Conservation (phyloP, 2,888 invertebrate genomes). For the Imbricaverruca yamaguchii region DNA sequence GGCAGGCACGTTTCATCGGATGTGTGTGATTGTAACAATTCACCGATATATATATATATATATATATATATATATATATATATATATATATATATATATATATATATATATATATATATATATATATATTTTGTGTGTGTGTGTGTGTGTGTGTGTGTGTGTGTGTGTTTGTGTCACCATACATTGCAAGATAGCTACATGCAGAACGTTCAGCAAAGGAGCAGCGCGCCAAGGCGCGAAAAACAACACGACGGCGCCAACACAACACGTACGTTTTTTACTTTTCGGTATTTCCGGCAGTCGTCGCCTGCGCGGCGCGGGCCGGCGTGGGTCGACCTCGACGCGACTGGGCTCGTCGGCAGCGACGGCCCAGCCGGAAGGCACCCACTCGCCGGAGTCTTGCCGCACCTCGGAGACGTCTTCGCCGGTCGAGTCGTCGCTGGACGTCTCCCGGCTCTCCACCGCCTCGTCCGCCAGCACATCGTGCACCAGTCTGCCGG, state of each 20-base stretch:
- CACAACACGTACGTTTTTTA: conserved; percentile 34
- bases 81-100: too few species aligned
- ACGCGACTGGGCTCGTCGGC: neutral
- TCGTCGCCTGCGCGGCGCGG: conserved; percentile 66
- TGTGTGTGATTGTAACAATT: too few species aligned
- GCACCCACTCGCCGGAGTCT: neutral
- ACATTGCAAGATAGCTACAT: too few species aligned
- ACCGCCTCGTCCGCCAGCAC: neutral
- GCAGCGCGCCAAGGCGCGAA: too few species aligned
- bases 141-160: too few species aligned
- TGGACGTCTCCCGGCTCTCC: neutral
- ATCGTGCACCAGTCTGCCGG: conserved; percentile 2
- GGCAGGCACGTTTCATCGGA: too few species aligned
- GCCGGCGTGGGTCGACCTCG: conserved; percentile 28
- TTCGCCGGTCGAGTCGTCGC: conserved; percentile 16
- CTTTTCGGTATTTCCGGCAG: conserved; percentile 84
- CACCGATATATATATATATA: too few species aligned
- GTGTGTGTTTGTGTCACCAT: too few species aligned
- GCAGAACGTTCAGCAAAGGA: too few species aligned
- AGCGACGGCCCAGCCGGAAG: neutral
- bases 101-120: too few species aligned
- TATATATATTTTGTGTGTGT: too few species aligned
- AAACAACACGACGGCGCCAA: neutral
- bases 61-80: too few species aligned
- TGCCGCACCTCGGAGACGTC: neutral